Base-by-base conservation (phyloP, 2,888 invertebrate species). In the Stenoptilia bipunctidactyla region DNA sequence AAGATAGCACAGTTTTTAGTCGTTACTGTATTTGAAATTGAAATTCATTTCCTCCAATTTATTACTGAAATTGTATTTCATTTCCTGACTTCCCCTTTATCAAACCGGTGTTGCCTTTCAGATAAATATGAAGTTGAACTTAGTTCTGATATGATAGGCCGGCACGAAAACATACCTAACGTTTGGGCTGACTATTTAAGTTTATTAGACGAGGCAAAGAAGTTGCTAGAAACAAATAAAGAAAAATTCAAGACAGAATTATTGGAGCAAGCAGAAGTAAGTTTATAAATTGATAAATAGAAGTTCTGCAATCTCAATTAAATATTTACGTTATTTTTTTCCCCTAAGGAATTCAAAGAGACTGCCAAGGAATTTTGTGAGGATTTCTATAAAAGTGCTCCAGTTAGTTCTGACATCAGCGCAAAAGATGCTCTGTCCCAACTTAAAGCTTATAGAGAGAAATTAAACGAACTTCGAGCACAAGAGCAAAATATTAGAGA, bases 121-220 rank as follows among this genome's bases (percentile, higher is more conserved):
- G 35, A 40, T 42, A 20, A 93, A 60, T 93, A 93, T 62, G 89
- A 91, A 48, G 90, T 93, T 0, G 85, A 89, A 39, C 69, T 93
- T 39, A 77, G 89, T 34, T 83, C 87, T 9, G 86, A 89, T 44
- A 86, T 91, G 66, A 60, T 72, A 13, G 68, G 72, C 6, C 75
- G 83, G 37, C 82, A 88, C 45, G 85, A 87, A 50, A 86, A 85
- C 38, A 85, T 94, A 37, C 85, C 87, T 1, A 57, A 69, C 0
- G 67, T 85, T 34, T 96, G 96, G 95, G 61, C 84, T 20, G 84
- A 85, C 1, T 96, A 95, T 71, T 75, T 93, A 38, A 73, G 85
- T 36, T 66, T 88, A 10, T 71, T 96, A 9, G 86, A 87, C 40
- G 90, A 91, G 47, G 90, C 92, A 1, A 92, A 93, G 50, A 88